Conservation (phyloP, 2,888 invertebrate species). For the Drosophila conformis region DNA sequence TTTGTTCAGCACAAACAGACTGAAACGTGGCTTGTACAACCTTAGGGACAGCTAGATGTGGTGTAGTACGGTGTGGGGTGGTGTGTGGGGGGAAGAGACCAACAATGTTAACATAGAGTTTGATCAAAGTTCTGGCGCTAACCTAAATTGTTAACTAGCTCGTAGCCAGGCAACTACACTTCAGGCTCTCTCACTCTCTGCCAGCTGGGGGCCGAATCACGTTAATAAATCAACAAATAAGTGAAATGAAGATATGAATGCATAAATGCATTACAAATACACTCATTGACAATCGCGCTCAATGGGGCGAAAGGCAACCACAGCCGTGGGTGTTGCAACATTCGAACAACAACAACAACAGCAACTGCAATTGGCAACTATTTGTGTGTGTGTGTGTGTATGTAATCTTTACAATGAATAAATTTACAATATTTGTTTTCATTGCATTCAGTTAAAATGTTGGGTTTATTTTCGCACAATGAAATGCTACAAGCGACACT, state of each 20-base stretch:
- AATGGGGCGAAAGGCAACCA: slow-evolving; percentile 48
- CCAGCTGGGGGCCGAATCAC: slow-evolving; percentile 4
- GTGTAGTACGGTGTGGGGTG: neutral
- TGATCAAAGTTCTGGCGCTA: slow-evolving; percentile 22
- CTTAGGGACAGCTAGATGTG: neutral
- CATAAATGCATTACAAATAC: slow-evolving; percentile 62
- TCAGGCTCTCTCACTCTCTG: slow-evolving; percentile 10
- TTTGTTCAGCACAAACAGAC: slow-evolving; percentile 69
- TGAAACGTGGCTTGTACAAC: slow-evolving; percentile 15
- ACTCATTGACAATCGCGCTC: slow-evolving; percentile 32
- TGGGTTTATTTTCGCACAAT: slow-evolving; percentile 50
- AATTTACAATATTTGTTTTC: slow-evolving; percentile 77
- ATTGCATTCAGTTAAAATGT: slow-evolving; percentile 75
- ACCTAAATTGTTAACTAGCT: slow-evolving; percentile 27
- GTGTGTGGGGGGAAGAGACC: neutral
- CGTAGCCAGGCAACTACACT: slow-evolving; percentile 9
- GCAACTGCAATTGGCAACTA: slow-evolving; percentile 30
- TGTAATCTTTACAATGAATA: slow-evolving; percentile 63
- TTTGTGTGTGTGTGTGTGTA: slow-evolving; percentile 9
- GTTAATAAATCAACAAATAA: slow-evolving; percentile 66
- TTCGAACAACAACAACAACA: slow-evolving; percentile 36
- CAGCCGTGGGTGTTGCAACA: slow-evolving; percentile 44
- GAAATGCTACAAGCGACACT: slow-evolving; percentile 7
- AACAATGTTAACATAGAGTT: slow-evolving; percentile 30
- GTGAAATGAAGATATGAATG: slow-evolving; percentile 51